Base-by-base conservation (phyloP, 2,797 vertebrate species). In the Myripristis murdjan region DNA sequence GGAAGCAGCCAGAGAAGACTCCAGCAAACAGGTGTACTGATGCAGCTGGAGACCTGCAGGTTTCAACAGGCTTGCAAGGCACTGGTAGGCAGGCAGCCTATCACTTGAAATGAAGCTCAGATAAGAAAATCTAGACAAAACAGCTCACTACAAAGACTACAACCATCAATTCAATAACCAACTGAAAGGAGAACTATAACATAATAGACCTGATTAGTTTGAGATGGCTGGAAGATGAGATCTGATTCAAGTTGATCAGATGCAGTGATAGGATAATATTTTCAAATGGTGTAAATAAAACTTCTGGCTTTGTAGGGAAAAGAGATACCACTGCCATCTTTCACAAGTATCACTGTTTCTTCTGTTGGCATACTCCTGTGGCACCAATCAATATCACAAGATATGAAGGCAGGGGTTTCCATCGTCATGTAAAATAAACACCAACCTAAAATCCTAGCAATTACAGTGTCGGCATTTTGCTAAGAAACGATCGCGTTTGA, bases 21-120 rank as follows among this genome's bases (percentile, higher is more conserved):
- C 57, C 56, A 68, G 69, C 65, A 56, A 81, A 82, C 90, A 91
- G 90, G 87, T 91, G 91, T 83, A 85, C 67, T 70, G 75, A 81
- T 88, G 80, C 82, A 88, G 78, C 77, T 73, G 72, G 75, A 70
- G 57, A 73, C 31, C 62, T 77, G 67, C 84, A 83, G 79, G 83
- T 87, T 75, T 61, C 16, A 69, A 82, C 79, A 89, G 65, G 85
- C 81, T 60, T 70, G 52, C 23, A 26, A 31, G 56, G 39, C 39
- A 43, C 23, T 24, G 37, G 7, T 59, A 28, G n/a, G 23, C 48
- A 76, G 43, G 33, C 14, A 69, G 28, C 10, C 24, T 22, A 57
- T 71, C 51, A 35, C 74, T 77, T 79, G 31, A 82, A 73, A 77
- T 65, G 9, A 48, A 48, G 51, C 44, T 57, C 14, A 56, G 39